Percentiles rank a stretch among this genome's conserved stretches.
Evolutionary conservation across 2,797 vertebrate genomes (phyloP).

Genomic region (Okamejei kenojei): DNA sequence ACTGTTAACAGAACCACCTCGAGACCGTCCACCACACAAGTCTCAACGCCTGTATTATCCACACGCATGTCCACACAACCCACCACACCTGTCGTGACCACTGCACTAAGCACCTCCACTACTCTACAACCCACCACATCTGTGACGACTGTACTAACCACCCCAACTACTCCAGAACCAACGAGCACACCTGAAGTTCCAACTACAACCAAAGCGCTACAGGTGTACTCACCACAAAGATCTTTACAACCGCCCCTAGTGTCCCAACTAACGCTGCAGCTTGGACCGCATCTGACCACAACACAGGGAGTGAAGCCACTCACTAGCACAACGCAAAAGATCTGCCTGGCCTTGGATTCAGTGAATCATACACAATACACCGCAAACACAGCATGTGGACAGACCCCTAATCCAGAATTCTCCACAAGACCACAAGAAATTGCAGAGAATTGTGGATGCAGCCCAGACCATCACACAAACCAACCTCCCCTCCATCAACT

Average conservation of each 20-base stretch:
- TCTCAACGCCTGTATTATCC: constrained; percentile 25
- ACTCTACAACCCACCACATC: constrained; percentile 20
- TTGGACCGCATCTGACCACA: neutral
- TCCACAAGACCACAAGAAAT: neutral
- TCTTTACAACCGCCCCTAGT: neutral
- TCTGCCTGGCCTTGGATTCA: neutral
- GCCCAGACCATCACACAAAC: no score
- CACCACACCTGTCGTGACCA: neutral
- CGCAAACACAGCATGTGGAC: neutral
- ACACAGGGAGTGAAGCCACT: neutral
- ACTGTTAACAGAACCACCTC: constrained; percentile 20
- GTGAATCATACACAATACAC: neutral
- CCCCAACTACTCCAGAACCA: no score
- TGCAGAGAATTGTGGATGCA: no score
- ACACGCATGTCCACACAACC: neutral
- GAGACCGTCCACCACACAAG: constrained; percentile 4
- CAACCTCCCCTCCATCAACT: no score
- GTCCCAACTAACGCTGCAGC: neutral
- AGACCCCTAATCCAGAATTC: neutral
- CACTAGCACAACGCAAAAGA: neutral
- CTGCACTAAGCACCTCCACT: neutral
- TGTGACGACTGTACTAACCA: neutral
- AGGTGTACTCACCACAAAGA: neutral
- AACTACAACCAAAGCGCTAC: neutral
- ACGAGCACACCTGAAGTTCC: constrained; percentile 38